These are phyloP conservation scores for Nyleta sp. DNA, from an alignment of 2,888 invertebrate genomes.

Conservation along the genomic window DNA sequence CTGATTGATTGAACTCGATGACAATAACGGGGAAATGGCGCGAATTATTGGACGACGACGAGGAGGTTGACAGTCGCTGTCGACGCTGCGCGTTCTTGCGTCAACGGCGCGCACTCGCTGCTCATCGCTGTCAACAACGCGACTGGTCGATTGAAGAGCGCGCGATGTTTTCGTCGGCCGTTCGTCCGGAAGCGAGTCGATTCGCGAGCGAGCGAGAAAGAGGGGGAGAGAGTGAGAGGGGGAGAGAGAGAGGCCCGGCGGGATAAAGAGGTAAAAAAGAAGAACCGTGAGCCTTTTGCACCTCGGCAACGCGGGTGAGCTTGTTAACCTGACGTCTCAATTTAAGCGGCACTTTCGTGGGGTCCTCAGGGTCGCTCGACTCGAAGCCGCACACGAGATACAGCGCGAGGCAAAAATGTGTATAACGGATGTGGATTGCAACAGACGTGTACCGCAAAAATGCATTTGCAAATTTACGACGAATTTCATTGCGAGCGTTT, in stretches of 20 bases:
- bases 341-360: slow-evolving; percentile 68
- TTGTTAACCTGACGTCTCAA: slow-evolving; percentile 77
- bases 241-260: too few relatives aligned
- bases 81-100: slow-evolving; percentile 48
- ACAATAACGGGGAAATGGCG: too few relatives aligned
- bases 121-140: slow-evolving; percentile 46
- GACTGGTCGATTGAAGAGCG: slow-evolving; percentile 51
- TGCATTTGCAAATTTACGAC: slow-evolving; percentile 22
- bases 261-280: too few relatives aligned
- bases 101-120: slow-evolving; percentile 52
- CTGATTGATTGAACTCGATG: too few relatives aligned
- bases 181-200: slow-evolving; percentile 14
- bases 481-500: too few relatives aligned
- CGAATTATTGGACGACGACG: too few relatives aligned
- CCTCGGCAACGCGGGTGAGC: slow-evolving; percentile 72
- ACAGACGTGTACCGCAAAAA: slow-evolving; percentile 14
- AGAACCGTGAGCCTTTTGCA: slow-evolving; percentile 67
- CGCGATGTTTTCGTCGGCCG: slow-evolving; percentile 37
- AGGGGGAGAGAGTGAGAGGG: too few relatives aligned
- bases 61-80: too few relatives aligned
- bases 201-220: not conserved
- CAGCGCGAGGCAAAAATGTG: slow-evolving; percentile 38
- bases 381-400: slow-evolving; percentile 31
- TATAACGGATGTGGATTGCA: slow-evolving; percentile 20
- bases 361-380: slow-evolving; percentile 62